phyloP scores from a whole-genome alignment of 2,113 vertebrate species.

The Psammodynastes pulverulentus region DNA sequence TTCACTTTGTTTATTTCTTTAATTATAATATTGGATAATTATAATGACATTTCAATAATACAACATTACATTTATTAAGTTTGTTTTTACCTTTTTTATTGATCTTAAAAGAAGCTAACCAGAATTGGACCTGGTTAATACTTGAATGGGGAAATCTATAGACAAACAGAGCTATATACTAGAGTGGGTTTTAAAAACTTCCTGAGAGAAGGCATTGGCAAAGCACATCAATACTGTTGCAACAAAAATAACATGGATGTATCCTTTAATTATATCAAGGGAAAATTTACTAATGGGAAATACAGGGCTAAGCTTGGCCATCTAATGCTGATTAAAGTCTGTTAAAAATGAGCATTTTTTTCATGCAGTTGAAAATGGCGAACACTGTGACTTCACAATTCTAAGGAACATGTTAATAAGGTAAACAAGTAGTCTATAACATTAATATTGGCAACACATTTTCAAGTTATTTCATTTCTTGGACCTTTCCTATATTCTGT shows the following conservation, averaged over 20 bases:
- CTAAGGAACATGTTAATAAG: constrained; percentile 99
- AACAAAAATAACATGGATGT: background rate
- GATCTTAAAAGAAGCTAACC: background rate
- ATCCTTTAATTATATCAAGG: background rate
- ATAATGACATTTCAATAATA: background rate
- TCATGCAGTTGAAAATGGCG: constrained; percentile 89
- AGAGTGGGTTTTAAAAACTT: background rate
- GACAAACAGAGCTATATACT: background rate
- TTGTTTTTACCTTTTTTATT: background rate
- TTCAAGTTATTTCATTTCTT: background rate
- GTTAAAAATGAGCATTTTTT: constrained; percentile 23
- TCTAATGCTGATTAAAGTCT: background rate
- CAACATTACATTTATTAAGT: background rate
- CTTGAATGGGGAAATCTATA: background rate
- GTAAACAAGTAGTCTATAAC: constrained; percentile 64
- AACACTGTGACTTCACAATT: constrained; percentile 99
- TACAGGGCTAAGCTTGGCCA: background rate
- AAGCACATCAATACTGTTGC: background rate
- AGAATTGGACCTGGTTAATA: background rate
- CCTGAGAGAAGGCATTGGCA: background rate
- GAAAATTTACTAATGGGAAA: background rate
- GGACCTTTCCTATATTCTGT: background rate
- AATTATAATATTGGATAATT: background rate
- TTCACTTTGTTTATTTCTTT: background rate
- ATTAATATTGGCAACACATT: background rate